These are phyloP conservation scores for Ploceus nigricollis DNA, from an alignment of 2,113 vertebrate genomes.

Conservation along the genomic window DNA sequence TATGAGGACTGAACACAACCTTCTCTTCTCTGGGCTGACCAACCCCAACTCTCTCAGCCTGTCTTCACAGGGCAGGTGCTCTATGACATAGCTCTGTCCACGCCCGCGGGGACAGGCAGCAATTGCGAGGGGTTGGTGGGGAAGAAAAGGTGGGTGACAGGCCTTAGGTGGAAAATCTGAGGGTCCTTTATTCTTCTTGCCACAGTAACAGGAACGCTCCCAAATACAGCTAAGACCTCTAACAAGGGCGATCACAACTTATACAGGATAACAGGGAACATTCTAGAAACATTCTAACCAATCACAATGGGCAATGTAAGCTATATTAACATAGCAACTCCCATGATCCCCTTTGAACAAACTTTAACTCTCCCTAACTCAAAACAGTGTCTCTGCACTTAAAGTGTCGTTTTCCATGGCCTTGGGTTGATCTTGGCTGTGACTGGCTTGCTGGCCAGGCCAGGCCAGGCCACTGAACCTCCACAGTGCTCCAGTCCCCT, in stretches of 20 bases:
- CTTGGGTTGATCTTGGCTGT: background rate
- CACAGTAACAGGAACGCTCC: background rate
- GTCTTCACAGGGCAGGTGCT: background rate
- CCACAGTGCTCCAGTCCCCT: background rate
- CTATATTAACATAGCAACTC: background rate
- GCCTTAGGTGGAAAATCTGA: background rate
- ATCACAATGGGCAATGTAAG: background rate
- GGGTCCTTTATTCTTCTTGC: background rate
- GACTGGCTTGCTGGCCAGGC: background rate
- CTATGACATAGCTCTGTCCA: background rate
- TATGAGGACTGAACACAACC: too few relatives aligned
- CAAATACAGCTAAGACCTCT: background rate
- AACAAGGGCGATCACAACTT: background rate
- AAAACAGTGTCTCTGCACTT: background rate
- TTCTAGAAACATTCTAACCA: background rate
- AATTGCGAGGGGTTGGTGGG: background rate
- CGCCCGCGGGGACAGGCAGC: background rate
- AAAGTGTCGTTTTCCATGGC: background rate
- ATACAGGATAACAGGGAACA: background rate
- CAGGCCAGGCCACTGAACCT: background rate
- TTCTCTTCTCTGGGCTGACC: background rate
- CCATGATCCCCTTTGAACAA: background rate
- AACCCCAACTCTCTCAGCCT: background rate
- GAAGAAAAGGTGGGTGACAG: background rate
- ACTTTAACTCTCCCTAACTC: background rate